Base-by-base conservation (phyloP, 2,113 vertebrate species). In the Sinocyclocheilus maitianheensis region DNA sequence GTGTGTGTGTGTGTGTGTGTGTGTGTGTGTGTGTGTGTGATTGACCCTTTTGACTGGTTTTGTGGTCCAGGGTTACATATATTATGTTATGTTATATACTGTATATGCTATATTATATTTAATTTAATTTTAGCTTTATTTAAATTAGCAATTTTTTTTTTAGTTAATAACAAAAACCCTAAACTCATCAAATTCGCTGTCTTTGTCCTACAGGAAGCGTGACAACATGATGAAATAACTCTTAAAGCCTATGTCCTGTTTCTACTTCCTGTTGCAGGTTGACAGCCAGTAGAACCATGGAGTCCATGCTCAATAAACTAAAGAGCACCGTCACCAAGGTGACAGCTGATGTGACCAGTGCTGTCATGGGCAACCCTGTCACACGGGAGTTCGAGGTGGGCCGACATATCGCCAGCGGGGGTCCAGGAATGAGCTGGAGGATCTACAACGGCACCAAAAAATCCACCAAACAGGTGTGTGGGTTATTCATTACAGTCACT, bases 241-340 rank as follows among this genome's bases (percentile, higher is more conserved):
- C n/a, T 5, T 55, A 46, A 10, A 34, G 26, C 46, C 53, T 37
- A 10, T 11, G 8, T 10, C 13, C 13, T 53, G 10, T 78, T 77
- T 40, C 12, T 78, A 14, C 16, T 81, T 30, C 34, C 18, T 79
- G 26, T 71, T 5, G n/a, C 43, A 88, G 84, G 77, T 83, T 55
- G 85, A 83, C 88, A 53, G 89, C 77, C 53, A 65, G 13, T 88
- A 90, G 85, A 89, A 94, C 92, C 90, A 99, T 99, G 98, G 98
- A 99, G 95, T 98, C 97, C 81, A 98, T 99, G 98, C 94, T 99
- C 82, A 99, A 97, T 94, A 99, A 99, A 89, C 89, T 99, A 85
- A 99, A 99, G 93, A 99, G 95, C 84, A 99, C 98, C 0, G 98
- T 99, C 91, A 99, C 97, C 8, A 99, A 99, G 93, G 98, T 99